These are phyloP conservation scores for Coremacera marginata DNA, from an alignment of 2,888 invertebrate species.

Conservation along the genomic window DNA sequence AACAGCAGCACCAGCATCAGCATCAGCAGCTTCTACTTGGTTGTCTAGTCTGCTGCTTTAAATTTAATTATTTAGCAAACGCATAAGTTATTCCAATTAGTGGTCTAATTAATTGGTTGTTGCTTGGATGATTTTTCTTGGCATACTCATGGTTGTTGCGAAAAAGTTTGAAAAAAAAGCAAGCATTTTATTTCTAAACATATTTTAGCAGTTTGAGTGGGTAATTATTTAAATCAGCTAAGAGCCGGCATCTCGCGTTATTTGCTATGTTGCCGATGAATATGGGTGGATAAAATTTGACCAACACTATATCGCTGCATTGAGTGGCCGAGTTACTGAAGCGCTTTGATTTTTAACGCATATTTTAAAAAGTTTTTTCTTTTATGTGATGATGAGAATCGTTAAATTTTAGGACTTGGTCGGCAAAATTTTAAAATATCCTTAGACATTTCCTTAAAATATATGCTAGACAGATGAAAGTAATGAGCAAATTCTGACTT, in stretches of 20 bases:
- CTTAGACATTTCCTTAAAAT: too few relatives aligned
- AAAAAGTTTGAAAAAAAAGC: not conserved
- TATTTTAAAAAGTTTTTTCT: too few relatives aligned
- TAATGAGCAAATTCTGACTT: too few relatives aligned
- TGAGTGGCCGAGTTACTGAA: too few relatives aligned
- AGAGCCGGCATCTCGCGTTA: not conserved
- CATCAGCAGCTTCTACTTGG: not conserved
- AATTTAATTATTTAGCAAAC: slow-evolving; percentile 63
- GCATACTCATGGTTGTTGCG: not conserved
- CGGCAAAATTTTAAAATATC: too few relatives aligned
- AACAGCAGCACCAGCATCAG: not conserved
- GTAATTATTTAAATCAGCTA: slow-evolving; percentile 1
- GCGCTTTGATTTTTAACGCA: too few relatives aligned
- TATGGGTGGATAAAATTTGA: too few relatives aligned
- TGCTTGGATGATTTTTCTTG: not conserved
- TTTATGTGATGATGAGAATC: too few relatives aligned
- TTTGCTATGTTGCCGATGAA: too few relatives aligned
- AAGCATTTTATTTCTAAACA: not conserved
- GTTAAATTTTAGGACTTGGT: too few relatives aligned
- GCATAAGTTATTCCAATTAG: slow-evolving; percentile 63
- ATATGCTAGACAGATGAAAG: too few relatives aligned
- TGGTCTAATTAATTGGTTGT: slow-evolving; percentile 40
- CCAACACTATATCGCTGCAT: too few relatives aligned
- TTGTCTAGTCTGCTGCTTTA: slow-evolving; percentile 40
- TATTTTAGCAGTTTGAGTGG: not conserved